Percentiles rank a stretch among this genome's conserved stretches.
Evolutionary conservation across 1,140 invertebrate species (phyloP).

Genomic region (Cydia fagiglandana): DNA sequence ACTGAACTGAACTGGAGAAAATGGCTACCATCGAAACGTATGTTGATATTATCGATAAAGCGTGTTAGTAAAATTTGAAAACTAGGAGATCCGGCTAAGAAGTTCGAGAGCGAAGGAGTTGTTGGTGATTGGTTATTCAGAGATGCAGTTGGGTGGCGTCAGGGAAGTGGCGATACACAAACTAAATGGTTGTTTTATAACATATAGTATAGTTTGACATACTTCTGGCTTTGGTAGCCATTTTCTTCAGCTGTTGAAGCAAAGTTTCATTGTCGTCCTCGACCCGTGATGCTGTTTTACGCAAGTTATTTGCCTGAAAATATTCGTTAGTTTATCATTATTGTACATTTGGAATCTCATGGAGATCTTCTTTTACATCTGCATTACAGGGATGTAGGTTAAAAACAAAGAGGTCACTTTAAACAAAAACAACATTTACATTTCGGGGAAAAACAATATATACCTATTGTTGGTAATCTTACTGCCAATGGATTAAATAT

Average conservation of each 20-base stretch:
- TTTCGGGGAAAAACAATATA: conserved; percentile 46
- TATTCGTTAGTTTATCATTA: conserved; percentile 71
- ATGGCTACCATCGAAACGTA: conserved; percentile 78
- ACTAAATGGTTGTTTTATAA: conserved; percentile 59
- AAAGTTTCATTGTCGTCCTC: conserved; percentile 97
- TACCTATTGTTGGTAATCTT: conserved; percentile 76
- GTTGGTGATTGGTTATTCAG: conserved; percentile 28
- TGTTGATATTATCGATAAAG: conserved; percentile 48
- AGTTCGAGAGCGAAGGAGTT: conserved; percentile 34
- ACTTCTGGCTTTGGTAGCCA: conserved; percentile 91
- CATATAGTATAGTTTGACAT: conserved; percentile 74
- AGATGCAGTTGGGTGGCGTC: conserved; percentile 37
- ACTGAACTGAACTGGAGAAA: conserved; percentile 77
- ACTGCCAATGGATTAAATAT: conserved; percentile 74
- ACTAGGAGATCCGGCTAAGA: conserved; percentile 32
- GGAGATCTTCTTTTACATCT: conserved; percentile 29
- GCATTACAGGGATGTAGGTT: conserved; percentile 20
- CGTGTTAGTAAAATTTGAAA: conserved; percentile 53
- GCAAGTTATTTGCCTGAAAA: conserved; percentile 88
- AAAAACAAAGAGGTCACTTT: conserved; percentile 29
- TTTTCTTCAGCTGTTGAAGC: conserved; percentile 95
- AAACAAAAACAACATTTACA: conserved; percentile 46
- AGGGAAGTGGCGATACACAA: conserved; percentile 53
- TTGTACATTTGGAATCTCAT: conserved; percentile 34
- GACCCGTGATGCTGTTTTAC: conserved; percentile 91